Evolutionary conservation across 2,113 vertebrate species (phyloP), one percentile per base, ranked within the genome.

Genomic region (Erinaceus europaeus): DNA sequence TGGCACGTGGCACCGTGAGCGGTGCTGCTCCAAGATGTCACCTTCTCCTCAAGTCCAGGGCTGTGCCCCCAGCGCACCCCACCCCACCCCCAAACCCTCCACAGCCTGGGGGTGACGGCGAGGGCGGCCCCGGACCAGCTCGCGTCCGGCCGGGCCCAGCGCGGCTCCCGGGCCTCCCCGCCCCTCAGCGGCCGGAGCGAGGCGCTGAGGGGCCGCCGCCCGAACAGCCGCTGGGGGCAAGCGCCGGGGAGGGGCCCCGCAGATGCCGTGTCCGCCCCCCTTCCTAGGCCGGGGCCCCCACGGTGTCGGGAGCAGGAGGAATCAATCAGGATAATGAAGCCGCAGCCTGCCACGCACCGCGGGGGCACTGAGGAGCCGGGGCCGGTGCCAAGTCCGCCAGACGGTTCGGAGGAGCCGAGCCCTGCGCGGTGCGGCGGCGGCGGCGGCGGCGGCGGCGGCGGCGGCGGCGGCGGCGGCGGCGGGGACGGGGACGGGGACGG

Each of bases 311-410:
- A 94, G 96, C 94, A 90, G 91, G 94, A 96, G 96, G 95, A 96
- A 97, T 97, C 96, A 96, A 97, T 97, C 96, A 96, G 93, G 92
- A 88, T 97, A 97, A 96, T 96, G 96, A 96, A 96, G 94, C 96
- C 91, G 94, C 94, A 96, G 95, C 87, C 94, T 95, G 92, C 93
- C 91, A 93, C 81, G 92, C 96, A 92, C 96, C 83, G 90, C 94
- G 82, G 96, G 95, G 95, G 94, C 92, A 86, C 92, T 57, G 91
- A 95, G 86, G 81, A 93, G 38, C 76, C 93, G 82, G 92, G 94
- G 94, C 86, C 79, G 78, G 84, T 95, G 96, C 96, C 96, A 96
- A 95, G 93, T 93, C 92, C 94, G 95, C 95, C 96, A 96, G 95
- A 96, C 94, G 94, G 95, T 93, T 96, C 94, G 93, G 94, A 95